Conservation (phyloP, 2,797 vertebrate genomes). For the Pristis pectinata region DNA sequence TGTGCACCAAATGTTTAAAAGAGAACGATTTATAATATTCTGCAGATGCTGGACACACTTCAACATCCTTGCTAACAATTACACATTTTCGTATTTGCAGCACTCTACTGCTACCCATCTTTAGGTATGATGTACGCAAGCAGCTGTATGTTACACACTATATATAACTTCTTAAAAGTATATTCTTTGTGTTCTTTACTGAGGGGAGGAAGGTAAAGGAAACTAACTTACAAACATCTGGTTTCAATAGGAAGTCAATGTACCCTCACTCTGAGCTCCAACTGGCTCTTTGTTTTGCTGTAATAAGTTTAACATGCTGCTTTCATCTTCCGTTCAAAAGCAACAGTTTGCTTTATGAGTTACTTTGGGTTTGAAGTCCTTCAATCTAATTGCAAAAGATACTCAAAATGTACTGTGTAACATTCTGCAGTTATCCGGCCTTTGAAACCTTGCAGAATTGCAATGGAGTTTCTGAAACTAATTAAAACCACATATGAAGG, state of each 20-base stretch:
- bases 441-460: background rate
- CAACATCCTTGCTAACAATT: background rate
- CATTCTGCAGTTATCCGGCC: background rate
- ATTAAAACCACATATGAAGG: background rate
- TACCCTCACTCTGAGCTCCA: background rate
- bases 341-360: background rate
- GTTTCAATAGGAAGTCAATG: constrained; percentile 36
- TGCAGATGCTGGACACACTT: background rate
- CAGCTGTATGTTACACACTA: background rate
- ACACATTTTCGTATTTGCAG: background rate
- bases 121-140: background rate
- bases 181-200: background rate
- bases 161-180: constrained; percentile 10
- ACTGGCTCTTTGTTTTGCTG: background rate
- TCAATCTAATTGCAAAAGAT: background rate
- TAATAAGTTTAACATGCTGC: constrained; percentile 1
- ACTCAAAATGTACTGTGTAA: background rate
- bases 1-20: background rate
- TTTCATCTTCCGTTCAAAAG: constrained; percentile 25
- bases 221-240: constrained; percentile 21
- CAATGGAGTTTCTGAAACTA: background rate
- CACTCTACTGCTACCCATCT: background rate
- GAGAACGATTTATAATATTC: background rate
- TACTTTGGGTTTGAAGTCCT: constrained; percentile 2
- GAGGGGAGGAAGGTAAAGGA: background rate